phyloP scores from a whole-genome alignment of 2,113 vertebrate species.

The Elaphurus davidianus region DNA sequence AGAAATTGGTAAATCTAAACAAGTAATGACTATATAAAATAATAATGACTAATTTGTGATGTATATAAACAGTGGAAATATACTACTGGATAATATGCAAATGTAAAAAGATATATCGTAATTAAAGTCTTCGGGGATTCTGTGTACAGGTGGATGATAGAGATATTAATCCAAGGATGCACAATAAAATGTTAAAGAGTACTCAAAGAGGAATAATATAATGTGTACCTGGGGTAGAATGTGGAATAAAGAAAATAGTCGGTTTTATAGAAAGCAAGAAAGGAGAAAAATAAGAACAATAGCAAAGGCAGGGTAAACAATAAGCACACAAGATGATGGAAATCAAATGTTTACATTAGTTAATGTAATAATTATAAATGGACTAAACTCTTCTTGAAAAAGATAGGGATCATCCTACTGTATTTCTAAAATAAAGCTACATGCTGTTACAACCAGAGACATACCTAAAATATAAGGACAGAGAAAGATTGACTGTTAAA shows the following conservation, averaged over 20 bases:
- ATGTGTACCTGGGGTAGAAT: neutral
- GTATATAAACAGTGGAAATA: neutral
- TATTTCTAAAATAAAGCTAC: neutral
- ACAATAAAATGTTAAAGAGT: neutral
- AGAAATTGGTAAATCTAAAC: neutral
- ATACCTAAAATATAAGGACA: neutral
- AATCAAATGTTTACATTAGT: neutral
- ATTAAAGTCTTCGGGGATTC: neutral
- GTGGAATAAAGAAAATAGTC: neutral
- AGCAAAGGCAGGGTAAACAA: neutral
- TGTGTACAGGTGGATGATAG: neutral
- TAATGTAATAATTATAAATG: neutral
- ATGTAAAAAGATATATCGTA: neutral
- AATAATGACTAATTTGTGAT: neutral
- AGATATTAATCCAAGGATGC: neutral
- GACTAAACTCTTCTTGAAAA: neutral
- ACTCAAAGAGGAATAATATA: neutral
- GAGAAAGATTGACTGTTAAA: neutral
- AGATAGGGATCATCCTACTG: neutral
- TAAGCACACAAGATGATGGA: neutral
- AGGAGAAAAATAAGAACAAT: neutral
- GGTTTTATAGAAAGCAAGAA: neutral
- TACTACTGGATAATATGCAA: neutral
- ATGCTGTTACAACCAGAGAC: neutral
- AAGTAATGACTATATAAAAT: neutral